Evolutionary conservation across 35 echinoderm and acorn worm species (phyloP), one percentile per base, ranked within the genome.

Genomic region (Ophiothrix spiculata): DNA sequence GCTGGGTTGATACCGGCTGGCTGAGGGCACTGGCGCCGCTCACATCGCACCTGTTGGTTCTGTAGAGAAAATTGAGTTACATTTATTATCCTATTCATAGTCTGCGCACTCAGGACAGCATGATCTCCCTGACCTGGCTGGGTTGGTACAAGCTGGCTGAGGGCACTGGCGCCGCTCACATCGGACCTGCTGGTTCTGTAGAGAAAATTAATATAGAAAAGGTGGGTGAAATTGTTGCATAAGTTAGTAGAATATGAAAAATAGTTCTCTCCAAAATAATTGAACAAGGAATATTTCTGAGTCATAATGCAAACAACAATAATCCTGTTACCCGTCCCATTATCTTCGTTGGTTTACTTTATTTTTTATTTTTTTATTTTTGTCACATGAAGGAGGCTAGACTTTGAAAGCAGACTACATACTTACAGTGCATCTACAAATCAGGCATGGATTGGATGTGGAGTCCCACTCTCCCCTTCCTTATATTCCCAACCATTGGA

Each of bases 91-190:
- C n/a, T n/a, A n/a, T n/a, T n/a, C n/a, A n/a, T n/a, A n/a, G n/a
- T n/a, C n/a, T n/a, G n/a, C n/a, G n/a, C n/a, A n/a, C n/a, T 83
- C 92, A 32, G 75, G 33, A 83, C 95, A 98, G 77, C 95, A 98
- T 38, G 37, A 39, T 63, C 88, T 75, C 0, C 31, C 33, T 14
- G 56, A 36, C 37, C 85, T 28, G 4, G 79, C 95, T 40, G 95
- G 95, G 74, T 98, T 88, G 28, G 85, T 89, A 37, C 95, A 94
- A 25, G 84, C 32, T 3, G 84, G 77, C 39, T 42, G 35, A 1
- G 81, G 76, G 34, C 91, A 93, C 31, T 76, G 60, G 3, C 39
- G 36, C 3, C 32, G 86, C 13, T 83, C 77, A 74, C 81, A 84
- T 31, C 81, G 29, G 14, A 84, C 32, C 69, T 84, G 81, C 32